Conservation (phyloP, 1,140 invertebrate genomes). For the Luehdorfia chinensis region DNA sequence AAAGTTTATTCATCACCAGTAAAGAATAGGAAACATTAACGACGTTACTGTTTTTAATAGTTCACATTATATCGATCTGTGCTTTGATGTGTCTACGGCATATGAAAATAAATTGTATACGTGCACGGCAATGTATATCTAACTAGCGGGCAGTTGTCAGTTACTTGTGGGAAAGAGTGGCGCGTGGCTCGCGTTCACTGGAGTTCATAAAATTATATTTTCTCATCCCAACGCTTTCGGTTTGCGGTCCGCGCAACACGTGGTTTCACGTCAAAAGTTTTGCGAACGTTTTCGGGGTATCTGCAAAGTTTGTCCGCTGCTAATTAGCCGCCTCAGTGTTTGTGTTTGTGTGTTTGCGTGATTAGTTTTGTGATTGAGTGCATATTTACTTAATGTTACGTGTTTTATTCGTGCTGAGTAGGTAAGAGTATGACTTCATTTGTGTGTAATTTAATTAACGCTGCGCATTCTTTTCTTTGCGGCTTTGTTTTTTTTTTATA, state of each 20-base stretch:
- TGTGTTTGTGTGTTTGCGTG: not conserved
- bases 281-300: conserved; percentile 13
- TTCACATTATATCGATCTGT: conserved; percentile 33
- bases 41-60: conserved; percentile 20
- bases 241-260: conserved; percentile 47
- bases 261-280: conserved; percentile 38
- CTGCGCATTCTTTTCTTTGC: not conserved
- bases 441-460: conserved; percentile 8
- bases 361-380: conserved; percentile 3
- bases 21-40: conserved; percentile 18
- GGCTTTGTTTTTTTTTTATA: not conserved
- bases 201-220: conserved; percentile 41
- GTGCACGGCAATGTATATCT: conserved; percentile 45
- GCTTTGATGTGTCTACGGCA: conserved; percentile 45
- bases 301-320: conserved; percentile 3
- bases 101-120: conserved; percentile 71
- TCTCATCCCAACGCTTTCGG: conserved; percentile 24
- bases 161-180: conserved; percentile 55
- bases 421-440: conserved; percentile 7
- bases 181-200: conserved; percentile 32
- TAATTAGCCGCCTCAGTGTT: not conserved
- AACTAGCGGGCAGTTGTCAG: conserved; percentile 60
- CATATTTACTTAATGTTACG: not conserved
- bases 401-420: conserved; percentile 1
- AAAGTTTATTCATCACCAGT: conserved; percentile 19